These are phyloP conservation scores for Corythornis madagascariensis DNA, from an alignment of 2,113 vertebrate species.

Conservation along the genomic window DNA sequence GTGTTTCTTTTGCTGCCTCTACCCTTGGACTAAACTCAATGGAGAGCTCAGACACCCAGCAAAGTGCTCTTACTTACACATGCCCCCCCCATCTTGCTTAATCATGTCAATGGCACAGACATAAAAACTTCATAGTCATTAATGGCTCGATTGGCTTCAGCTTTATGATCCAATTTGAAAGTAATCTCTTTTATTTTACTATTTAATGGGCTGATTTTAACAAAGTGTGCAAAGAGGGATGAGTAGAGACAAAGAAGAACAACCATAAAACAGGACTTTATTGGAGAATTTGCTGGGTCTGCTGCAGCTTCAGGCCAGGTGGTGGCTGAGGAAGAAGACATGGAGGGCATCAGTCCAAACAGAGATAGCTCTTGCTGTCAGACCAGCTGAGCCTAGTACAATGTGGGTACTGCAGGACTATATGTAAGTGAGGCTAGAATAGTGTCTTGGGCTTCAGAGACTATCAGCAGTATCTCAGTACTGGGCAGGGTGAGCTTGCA, in stretches of 20 bases:
- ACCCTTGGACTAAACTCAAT: background rate
- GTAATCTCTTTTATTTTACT: conserved; percentile 15
- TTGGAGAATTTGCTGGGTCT: background rate
- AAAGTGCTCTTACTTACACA: background rate
- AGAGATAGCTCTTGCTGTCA: background rate
- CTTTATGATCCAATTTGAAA: conserved; percentile 38
- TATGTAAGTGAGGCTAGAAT: background rate
- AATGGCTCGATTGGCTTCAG: background rate
- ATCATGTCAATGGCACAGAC: background rate
- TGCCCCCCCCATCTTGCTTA: background rate
- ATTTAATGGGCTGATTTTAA: background rate
- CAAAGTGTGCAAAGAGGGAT: background rate
- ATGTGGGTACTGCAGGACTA: background rate
- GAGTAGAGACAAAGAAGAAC: background rate
- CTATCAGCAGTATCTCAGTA: background rate
- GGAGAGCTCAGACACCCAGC: background rate
- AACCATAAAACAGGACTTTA: background rate
- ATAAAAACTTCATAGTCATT: background rate
- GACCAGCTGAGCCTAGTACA: background rate
- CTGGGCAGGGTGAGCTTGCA: background rate
- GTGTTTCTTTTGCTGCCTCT: background rate
- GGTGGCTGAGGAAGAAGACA: background rate
- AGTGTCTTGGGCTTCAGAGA: background rate
- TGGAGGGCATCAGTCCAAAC: background rate
- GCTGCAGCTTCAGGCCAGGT: background rate